These are phyloP conservation scores for Boulengeromyrus knoepffleri DNA, from an alignment of 2,113 vertebrate species.

Conservation along the genomic window DNA sequence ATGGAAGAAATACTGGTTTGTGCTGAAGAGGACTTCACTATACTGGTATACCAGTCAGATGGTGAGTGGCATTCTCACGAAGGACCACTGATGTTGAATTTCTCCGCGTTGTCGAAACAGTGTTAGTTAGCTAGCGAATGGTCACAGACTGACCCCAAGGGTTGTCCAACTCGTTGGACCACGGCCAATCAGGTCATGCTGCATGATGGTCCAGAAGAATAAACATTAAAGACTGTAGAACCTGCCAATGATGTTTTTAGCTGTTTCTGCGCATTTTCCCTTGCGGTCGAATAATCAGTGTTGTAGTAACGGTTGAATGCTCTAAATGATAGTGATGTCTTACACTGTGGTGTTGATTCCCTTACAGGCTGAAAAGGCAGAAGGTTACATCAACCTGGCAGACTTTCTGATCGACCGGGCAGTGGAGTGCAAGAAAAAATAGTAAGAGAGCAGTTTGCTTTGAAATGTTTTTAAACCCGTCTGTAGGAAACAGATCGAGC, in stretches of 20 bases:
- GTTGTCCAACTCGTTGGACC: background rate
- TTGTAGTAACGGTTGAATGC: background rate
- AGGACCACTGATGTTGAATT: background rate
- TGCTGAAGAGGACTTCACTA: slow-evolving; percentile 81
- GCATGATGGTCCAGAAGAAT: background rate
- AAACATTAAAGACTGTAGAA: background rate
- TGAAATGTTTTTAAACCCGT: background rate
- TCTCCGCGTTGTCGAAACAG: background rate
- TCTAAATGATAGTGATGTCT: background rate
- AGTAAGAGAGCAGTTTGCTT: slow-evolving; percentile 63
- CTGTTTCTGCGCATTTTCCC: background rate
- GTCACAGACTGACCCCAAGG: background rate
- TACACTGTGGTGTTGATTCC: slow-evolving; percentile 7
- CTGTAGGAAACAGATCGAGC: background rate
- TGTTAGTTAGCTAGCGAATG: background rate
- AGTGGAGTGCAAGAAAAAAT: slow-evolving; percentile 92
- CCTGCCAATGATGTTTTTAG: background rate
- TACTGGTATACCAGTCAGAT: slow-evolving; percentile 88
- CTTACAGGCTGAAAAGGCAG: slow-evolving; percentile 88
- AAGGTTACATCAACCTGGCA: slow-evolving; percentile 86
- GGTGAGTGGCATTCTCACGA: slow-evolving; percentile 65
- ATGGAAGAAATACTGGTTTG: slow-evolving; percentile 98
- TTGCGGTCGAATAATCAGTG: background rate
- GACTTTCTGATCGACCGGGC: slow-evolving; percentile 88
- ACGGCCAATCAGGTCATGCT: background rate